A percentile compares a stretch with the other conserved stretches of the same genome.
phyloP scores from a whole-genome alignment of 2,113 vertebrate species.

The Mastomys natalensis region DNA sequence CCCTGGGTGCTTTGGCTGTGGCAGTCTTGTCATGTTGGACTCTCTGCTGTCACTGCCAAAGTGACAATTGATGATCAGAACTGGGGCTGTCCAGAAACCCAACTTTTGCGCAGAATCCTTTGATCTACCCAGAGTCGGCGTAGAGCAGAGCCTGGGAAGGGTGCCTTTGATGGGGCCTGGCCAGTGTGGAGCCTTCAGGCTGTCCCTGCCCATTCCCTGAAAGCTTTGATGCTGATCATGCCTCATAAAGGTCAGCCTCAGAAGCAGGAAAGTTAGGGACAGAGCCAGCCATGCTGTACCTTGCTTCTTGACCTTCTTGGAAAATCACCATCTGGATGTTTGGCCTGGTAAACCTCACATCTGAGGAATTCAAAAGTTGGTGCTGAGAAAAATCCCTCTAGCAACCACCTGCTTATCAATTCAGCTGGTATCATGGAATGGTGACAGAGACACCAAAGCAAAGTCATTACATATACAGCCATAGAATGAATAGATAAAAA shows the following conservation, averaged over 20 bases:
- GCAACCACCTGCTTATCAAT: background rate
- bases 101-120: conserved; percentile 63
- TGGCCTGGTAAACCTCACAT: background rate
- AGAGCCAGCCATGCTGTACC: background rate
- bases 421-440: background rate
- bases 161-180: conserved; percentile 58
- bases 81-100: conserved; percentile 63
- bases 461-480: background rate
- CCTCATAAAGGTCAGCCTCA: background rate
- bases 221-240: conserved; percentile 35
- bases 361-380: background rate
- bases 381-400: conserved; percentile 48
- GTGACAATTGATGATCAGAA: conserved; percentile 77
- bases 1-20: conserved; percentile 59
- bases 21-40: conserved; percentile 69
- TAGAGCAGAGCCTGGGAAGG: conserved; percentile 49
- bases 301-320: background rate
- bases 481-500: conserved; percentile 10
- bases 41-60: conserved; percentile 72
- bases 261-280: background rate
- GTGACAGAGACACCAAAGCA: background rate
- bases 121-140: conserved; percentile 67
- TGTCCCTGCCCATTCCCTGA: background rate
- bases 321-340: conserved; percentile 22
- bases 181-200: conserved; percentile 13